Evolutionary conservation across 1,140 invertebrate species (phyloP).

Genomic region (Tachypleus tridentatus): DNA sequence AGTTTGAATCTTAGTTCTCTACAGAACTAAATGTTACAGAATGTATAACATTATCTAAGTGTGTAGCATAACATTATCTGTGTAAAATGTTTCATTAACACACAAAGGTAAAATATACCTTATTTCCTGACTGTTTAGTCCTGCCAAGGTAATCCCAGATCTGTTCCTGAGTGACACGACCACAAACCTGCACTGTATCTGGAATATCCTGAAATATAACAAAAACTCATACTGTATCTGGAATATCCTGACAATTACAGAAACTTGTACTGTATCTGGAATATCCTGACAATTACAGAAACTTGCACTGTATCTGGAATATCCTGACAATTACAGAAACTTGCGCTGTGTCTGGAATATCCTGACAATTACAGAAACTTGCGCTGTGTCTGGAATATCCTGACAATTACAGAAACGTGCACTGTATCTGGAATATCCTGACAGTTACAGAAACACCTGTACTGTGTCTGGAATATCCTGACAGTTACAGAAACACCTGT

Average conservation of each 20-base stretch:
- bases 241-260: too few species aligned
- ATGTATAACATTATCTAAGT: too few species aligned
- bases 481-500: not conserved
- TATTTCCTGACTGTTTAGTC: slow-evolving; percentile 71
- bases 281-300: slow-evolving; percentile 1
- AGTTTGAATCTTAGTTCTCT: too few species aligned
- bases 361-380: not conserved
- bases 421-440: not conserved
- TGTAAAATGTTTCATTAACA: too few species aligned
- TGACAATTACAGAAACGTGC: not conserved
- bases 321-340: not conserved
- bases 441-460: too few species aligned
- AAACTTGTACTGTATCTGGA: too few species aligned
- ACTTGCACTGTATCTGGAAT: not conserved
- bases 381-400: not conserved
- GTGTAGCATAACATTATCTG: too few species aligned
- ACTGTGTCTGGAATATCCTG: not conserved
- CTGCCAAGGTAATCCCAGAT: slow-evolving; percentile 90
- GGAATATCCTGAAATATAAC: slow-evolving; percentile 46
- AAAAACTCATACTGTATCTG: too few species aligned
- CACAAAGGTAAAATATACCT: slow-evolving; percentile 30
- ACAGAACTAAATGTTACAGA: too few species aligned
- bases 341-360: not conserved
- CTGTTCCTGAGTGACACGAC: slow-evolving; percentile 74
- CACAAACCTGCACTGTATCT: slow-evolving; percentile 72